Percentiles rank a stretch among this genome's conserved stretches.
phyloP scores from a whole-genome alignment of 2,113 vertebrate genomes.

The Chionodraco myersi region DNA sequence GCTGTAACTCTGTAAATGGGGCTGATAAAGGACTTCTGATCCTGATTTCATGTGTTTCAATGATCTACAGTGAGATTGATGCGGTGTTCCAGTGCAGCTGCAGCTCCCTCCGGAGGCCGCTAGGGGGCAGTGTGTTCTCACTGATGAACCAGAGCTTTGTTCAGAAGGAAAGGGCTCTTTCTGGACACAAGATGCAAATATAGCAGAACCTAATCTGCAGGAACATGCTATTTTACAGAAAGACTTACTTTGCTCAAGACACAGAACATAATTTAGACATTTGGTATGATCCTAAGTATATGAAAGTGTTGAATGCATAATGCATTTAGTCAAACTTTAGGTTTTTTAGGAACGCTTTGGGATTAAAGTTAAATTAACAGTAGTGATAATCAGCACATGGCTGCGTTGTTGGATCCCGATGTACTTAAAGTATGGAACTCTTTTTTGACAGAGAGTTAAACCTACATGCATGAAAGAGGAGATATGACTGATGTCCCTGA shows the following conservation, averaged over 20 bases:
- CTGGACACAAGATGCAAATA: constrained; percentile 27
- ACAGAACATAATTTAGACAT: constrained; percentile 22
- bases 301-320: constrained; percentile 4
- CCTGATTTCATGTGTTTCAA: too few species aligned
- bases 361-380: background rate
- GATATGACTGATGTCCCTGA: background rate
- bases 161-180: constrained; percentile 15
- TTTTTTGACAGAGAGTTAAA: background rate
- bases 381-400: background rate
- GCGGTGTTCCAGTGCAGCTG: background rate
- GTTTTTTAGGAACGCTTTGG: background rate
- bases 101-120: constrained; percentile 10
- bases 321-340: background rate
- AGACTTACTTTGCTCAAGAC: background rate
- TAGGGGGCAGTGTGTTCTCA: constrained; percentile 53
- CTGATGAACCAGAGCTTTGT: background rate
- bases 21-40: too few species aligned
- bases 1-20: too few species aligned
- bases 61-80: background rate
- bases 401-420: background rate
- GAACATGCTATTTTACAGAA: constrained; percentile 27
- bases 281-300: constrained; percentile 5
- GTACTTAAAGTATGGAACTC: background rate
- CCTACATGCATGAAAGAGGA: background rate
- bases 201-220: constrained; percentile 19